phyloP scores from a whole-genome alignment of 2,113 vertebrate species.

The Vulpes ferrilata region DNA sequence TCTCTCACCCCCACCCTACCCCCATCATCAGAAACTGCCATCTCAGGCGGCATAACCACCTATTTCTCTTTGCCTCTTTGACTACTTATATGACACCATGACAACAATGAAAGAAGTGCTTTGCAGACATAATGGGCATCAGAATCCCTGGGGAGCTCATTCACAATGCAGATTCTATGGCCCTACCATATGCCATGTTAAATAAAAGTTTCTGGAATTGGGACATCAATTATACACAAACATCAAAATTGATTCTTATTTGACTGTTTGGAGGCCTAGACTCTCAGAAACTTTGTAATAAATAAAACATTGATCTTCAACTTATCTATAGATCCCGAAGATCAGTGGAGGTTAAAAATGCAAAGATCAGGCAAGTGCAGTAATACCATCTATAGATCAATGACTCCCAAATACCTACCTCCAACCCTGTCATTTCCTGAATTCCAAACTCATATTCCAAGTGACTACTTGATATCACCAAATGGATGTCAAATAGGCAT shows the following conservation, averaged over 20 bases:
- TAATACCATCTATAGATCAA: not conserved
- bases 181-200: not conserved
- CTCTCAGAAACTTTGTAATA: not conserved
- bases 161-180: not conserved
- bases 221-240: not conserved
- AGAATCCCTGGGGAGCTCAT: not conserved
- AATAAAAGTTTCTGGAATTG: not conserved
- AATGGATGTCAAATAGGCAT: not conserved
- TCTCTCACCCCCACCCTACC: not conserved
- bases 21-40: not conserved
- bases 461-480: not conserved
- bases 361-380: not conserved
- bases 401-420: not conserved
- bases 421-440: not conserved
- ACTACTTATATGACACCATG: not conserved
- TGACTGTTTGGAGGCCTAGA: not conserved
- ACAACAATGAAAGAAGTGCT: not conserved
- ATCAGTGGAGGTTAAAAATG: not conserved
- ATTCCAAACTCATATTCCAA: not conserved
- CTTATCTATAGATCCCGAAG: not conserved
- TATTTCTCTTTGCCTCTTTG: not conserved
- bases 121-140: not conserved
- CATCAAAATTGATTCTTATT: not conserved
- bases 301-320: not conserved
- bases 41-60: accelerated